Base-by-base conservation (phyloP, 2,888 invertebrate genomes). In the Piscicola geometra region DNA sequence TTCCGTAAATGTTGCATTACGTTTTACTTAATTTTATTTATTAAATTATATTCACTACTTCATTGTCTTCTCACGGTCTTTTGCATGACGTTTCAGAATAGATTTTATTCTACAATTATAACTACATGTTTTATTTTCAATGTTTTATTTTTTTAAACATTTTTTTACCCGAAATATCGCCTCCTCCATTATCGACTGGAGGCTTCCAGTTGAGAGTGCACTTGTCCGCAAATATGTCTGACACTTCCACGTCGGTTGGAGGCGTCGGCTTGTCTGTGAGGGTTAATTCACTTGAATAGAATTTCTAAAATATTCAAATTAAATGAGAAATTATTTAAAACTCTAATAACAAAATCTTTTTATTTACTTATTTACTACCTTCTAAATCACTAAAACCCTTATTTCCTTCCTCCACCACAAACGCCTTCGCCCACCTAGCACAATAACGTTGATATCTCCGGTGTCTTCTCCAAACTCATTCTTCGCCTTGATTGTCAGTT, bases 171-270 rank as follows among this genome's bases (percentile, higher is more conserved):
- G 87, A 84, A 56, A 87, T 84, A 75, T 83, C 82, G 70, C 85
- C 86, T 35, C 87, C 87, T 73, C 87, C 87, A 78, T 86, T 86
- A 76, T 87, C 87, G 64, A 83, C 83, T 12, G 87, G 86, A 73
- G 83, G 82, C 77, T 86, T 85, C 88, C 88, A 88, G 77, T 83
- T 81, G 52, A 88, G 81, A 76, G 84, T 86, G 79, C 86, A 86
- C n/a, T 86, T 85, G 77, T 88, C 87, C 71, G 88, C 88, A 76
- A 84, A 85, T 30, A 88, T 82, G 71, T 88, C 87, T 30, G 81
- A 81, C 32, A 86, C 87, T 64, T 85, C 84, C 36, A 88, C 82
- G 9, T 87, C 86, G 75, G 82, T 83, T 15, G 86, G 86, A 15
- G 81, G 78, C 2, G 82, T 81, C 21, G 86, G 86, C 76, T 84